Conservation (phyloP, 2,888 invertebrate species). For the Watsonalla cultraria region DNA sequence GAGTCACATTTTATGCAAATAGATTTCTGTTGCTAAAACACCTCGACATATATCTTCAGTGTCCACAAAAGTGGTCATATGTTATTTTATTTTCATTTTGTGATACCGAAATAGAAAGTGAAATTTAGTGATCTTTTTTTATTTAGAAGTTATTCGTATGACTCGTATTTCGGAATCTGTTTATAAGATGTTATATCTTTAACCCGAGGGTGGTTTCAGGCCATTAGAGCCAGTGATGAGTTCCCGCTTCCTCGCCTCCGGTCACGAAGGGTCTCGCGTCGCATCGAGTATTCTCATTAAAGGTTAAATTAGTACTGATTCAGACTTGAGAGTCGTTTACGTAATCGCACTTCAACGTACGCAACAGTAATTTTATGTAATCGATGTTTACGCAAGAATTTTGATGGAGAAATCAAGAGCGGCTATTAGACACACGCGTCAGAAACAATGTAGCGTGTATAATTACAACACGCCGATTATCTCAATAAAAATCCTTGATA, state of each 20-base stretch:
- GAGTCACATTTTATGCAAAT: slow-evolving; percentile 20
- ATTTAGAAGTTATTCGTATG: slow-evolving; percentile 10
- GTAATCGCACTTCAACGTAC: slow-evolving; percentile 37
- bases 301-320: slow-evolving; percentile 55
- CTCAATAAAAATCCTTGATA: slow-evolving; percentile 29
- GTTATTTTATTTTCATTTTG: too few species aligned
- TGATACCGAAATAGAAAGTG: not conserved
- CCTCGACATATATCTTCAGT: too few species aligned
- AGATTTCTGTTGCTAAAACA: not conserved
- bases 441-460: slow-evolving; percentile 10
- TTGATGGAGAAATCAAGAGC: slow-evolving; percentile 21
- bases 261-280: slow-evolving; percentile 47
- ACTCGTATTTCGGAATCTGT: slow-evolving; percentile 40
- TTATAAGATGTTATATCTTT: slow-evolving; percentile 54
- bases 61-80: too few species aligned
- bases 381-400: slow-evolving; percentile 23
- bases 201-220: slow-evolving; percentile 54
- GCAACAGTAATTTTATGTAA: slow-evolving; percentile 27
- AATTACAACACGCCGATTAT: slow-evolving; percentile 4
- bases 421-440: slow-evolving; percentile 6
- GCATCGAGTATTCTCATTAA: slow-evolving; percentile 57
- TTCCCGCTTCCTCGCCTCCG: slow-evolving; percentile 62
- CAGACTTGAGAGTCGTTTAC: slow-evolving; percentile 43
- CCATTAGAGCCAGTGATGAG: slow-evolving; percentile 67
- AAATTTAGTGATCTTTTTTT: not conserved